Evolutionary conservation across 2,888 invertebrate genomes (phyloP), one percentile per base, ranked within the genome.

Genomic region (Melieria omissa): DNA sequence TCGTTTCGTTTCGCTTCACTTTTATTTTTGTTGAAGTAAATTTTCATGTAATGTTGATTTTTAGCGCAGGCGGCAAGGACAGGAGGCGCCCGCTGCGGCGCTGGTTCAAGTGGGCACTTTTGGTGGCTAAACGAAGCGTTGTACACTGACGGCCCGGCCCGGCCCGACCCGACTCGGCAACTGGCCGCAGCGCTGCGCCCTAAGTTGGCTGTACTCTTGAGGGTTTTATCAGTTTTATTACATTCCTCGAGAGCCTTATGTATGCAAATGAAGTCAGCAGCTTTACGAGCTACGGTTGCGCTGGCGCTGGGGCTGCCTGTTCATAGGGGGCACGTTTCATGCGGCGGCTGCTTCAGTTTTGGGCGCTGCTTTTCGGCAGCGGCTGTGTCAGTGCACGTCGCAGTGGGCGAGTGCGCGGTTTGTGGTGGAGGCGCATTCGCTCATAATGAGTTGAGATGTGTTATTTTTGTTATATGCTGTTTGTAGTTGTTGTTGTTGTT

Each of bases 221-320:
- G 83, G 81, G 80, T 83, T 83, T 82, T 83, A 83, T 84, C 83
- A 84, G 81, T 83, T 84, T 82, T 82, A 82, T 83, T 80, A 80
- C 80, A 78, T 78, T 82, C 77, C 83, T 83, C 80, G 76, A 81
- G 84, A 81, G 84, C 81, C 80, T 83, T 83, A 81, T 83, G 81
- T 83, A 84, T 84, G 83, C 82, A 83, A 83, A 83, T 83, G 82
- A 82, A 84, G 81, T 81, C 79, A 80, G 79, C 79, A 80, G 80
- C 80, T 81, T 77, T 66, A 58, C 58, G 66, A 60, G 29, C 29
- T 29, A 29, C 29, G 29, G 29, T 29, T 29, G 29, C 29, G 29
- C 29, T 29, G n/a, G n/a, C n/a, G n/a, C n/a, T n/a, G n/a, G n/a
- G n/a, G n/a, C n/a, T n/a, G n/a, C n/a, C n/a, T n/a, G 29, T 3